Base-by-base conservation (phyloP, 2,797 vertebrate species). In the Cephalopachus bancanus region DNA sequence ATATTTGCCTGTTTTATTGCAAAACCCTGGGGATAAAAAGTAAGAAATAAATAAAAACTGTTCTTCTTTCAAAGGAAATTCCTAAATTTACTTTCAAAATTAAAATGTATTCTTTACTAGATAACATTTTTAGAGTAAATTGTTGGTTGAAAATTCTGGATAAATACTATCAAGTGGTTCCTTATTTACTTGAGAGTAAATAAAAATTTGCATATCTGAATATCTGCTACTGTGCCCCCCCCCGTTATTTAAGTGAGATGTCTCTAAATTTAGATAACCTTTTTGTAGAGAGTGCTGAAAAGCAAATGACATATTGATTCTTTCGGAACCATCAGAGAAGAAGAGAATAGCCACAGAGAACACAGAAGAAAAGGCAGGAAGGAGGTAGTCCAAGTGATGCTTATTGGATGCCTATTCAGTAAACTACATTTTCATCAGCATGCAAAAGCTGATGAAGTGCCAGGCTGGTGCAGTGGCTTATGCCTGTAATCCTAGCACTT, bases 51-150 rank as follows among this genome's bases (percentile, higher is more conserved):
- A 51, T 44, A 94, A 55, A 84, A 84, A 55, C 16, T 93, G 14
- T 60, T 85, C 37, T 62, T 30, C 7, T 9, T 71, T 72, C 69
- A 76, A 75, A 75, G 28, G 19, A 51, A 80, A 72, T 93, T 81
- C 26, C 22, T 44, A 84, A 93, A 16, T 28, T 89, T 95, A 51
- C 8, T 91, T 95, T 94, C 71, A 49, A 93, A 94, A 83, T 86
- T 64, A 84, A 90, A 97, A 83, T 71, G 49, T 60, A 16, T 78
- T 95, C 28, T 89, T 1, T 78, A 30, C 74, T 85, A 57, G 57
- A 91, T 74, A 57, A 78, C 78, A 62, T 15, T 24, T 92, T 53
- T 22, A 83, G 65, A 93, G 10, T 91, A 44, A 74, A 60, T 72
- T 57, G 7, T 60, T 84, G 76, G 19, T 81, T 57, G 49, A 59